A percentile compares a stretch with the other conserved stretches of the same genome.
Conservation (phyloP, 2,888 invertebrate genomes). For the Dasysyrphus tricinctus region DNA sequence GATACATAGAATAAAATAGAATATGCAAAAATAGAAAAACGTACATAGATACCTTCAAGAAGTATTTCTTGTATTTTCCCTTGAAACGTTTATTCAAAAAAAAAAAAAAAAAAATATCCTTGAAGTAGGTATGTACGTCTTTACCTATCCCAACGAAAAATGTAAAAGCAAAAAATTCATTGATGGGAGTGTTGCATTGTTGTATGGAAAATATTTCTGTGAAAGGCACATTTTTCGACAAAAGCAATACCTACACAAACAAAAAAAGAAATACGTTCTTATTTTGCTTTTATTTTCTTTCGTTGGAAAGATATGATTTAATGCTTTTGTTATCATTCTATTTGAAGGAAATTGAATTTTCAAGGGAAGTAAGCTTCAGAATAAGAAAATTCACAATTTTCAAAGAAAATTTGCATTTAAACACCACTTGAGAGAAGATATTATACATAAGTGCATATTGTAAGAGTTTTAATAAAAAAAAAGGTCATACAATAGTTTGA, state of each 20-base stretch:
- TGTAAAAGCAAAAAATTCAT: not conserved
- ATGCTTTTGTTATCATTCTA: conserved; percentile 10
- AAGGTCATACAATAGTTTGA: too few species aligned
- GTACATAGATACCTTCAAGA: not conserved
- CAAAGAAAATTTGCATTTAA: not conserved
- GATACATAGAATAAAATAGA: not conserved
- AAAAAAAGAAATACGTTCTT: not conserved
- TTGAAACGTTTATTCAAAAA: not conserved
- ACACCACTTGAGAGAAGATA: not conserved
- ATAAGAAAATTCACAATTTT: not conserved
- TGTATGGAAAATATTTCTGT: conserved; percentile 3
- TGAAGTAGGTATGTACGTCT: conserved; percentile 15
- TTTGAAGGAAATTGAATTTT: conserved; percentile 21
- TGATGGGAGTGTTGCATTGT: conserved; percentile 38
- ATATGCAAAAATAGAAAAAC: not conserved
- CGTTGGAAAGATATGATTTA: conserved; percentile 23
- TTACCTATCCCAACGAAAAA: not conserved
- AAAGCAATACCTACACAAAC: not conserved
- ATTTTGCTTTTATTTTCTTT: not conserved
- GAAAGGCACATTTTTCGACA: conserved; percentile 3
- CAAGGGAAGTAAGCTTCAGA: not conserved
- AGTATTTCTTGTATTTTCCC: conserved; percentile 10
- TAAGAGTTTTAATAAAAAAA: too few species aligned
- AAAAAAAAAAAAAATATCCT: conserved; percentile 15
- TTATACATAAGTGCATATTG: not conserved